Evolutionary conservation across 2,797 vertebrate species (phyloP).

Genomic region (Malacoctenus gilli): DNA sequence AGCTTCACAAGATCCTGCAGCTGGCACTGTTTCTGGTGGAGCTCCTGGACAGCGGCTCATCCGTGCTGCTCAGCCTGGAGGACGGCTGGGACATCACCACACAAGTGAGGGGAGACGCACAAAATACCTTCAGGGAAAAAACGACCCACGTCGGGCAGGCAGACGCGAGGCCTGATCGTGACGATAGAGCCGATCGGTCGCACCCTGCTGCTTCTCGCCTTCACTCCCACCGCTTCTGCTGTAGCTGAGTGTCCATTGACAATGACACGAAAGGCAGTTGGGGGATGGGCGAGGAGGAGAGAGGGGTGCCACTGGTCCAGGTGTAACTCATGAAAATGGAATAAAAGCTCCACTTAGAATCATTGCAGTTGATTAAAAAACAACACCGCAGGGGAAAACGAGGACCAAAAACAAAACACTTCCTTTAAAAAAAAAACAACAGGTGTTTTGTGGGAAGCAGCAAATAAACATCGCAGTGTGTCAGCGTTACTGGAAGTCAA

Average conservation of each 20-base stretch:
- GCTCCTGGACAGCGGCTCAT: slow-evolving; percentile 94
- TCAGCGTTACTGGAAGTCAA: not conserved
- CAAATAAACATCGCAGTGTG: not conserved
- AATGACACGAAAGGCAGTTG: too few relatives aligned
- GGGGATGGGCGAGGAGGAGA: not conserved
- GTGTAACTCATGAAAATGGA: too few relatives aligned
- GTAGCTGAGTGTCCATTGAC: slow-evolving; percentile 1
- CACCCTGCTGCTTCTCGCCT: not conserved
- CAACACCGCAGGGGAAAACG: slow-evolving; percentile 7
- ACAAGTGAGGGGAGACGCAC: slow-evolving; percentile 84
- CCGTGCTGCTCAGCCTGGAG: slow-evolving; percentile 95
- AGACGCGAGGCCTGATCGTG: slow-evolving; percentile 13
- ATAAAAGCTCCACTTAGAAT: too few relatives aligned
- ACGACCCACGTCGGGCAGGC: not conserved
- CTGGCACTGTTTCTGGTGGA: slow-evolving; percentile 91
- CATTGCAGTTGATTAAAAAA: slow-evolving; percentile 20
- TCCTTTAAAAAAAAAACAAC: too few relatives aligned
- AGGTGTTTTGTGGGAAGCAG: slow-evolving; percentile 11
- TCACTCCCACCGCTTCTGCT: too few relatives aligned
- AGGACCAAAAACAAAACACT: slow-evolving; percentile 10
- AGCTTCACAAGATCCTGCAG: slow-evolving; percentile 97
- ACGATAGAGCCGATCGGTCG: not conserved
- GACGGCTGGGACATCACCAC: slow-evolving; percentile 98
- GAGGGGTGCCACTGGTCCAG: too few relatives aligned
- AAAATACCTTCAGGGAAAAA: slow-evolving; percentile 18